Evolutionary conservation across 2,797 vertebrate species (phyloP).

Genomic region (Lagocephalus sceleratus): DNA sequence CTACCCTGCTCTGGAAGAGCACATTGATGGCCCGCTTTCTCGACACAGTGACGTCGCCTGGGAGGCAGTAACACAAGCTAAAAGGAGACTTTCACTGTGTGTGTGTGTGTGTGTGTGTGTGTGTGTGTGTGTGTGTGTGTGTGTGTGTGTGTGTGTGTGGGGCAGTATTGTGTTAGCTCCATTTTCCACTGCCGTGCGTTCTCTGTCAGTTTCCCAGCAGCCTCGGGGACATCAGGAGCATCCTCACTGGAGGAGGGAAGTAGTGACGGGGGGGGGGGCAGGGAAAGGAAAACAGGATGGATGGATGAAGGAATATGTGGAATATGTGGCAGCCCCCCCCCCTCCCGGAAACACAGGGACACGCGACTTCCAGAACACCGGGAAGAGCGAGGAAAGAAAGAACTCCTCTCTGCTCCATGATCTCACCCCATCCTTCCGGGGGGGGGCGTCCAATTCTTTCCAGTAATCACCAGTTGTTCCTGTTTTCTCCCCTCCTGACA

Average conservation of each 20-base stretch:
- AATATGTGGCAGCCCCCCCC: slow-evolving; percentile 9
- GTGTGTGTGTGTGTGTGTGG: slow-evolving; percentile 14
- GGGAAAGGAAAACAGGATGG: not conserved
- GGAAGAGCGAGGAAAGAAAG: not conserved
- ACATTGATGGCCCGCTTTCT: not conserved
- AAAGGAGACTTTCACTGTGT: slow-evolving; percentile 17
- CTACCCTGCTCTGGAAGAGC: not conserved
- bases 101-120: slow-evolving; percentile 19
- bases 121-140: slow-evolving; percentile 21
- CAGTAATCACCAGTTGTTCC: slow-evolving; percentile 51
- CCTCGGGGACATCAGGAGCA: slow-evolving; percentile 33
- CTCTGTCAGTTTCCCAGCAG: slow-evolving; percentile 26
- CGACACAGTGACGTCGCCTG: slow-evolving; percentile 20
- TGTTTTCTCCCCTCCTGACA: slow-evolving; percentile 36
- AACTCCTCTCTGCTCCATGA: slow-evolving; percentile 3
- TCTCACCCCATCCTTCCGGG: slow-evolving; percentile 11
- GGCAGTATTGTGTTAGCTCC: slow-evolving; percentile 42
- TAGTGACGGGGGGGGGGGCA: not conserved
- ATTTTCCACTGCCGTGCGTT: slow-evolving; percentile 41
- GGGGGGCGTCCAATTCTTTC: slow-evolving; percentile 33
- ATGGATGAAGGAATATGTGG: not conserved
- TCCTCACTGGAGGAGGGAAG: slow-evolving; percentile 29
- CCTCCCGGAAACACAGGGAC: not conserved
- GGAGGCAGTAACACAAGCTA: slow-evolving; percentile 16
- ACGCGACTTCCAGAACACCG: too few species aligned